These are phyloP conservation scores for Oreochromis aureus DNA, from an alignment of 2,113 vertebrate species.

Conservation along the genomic window DNA sequence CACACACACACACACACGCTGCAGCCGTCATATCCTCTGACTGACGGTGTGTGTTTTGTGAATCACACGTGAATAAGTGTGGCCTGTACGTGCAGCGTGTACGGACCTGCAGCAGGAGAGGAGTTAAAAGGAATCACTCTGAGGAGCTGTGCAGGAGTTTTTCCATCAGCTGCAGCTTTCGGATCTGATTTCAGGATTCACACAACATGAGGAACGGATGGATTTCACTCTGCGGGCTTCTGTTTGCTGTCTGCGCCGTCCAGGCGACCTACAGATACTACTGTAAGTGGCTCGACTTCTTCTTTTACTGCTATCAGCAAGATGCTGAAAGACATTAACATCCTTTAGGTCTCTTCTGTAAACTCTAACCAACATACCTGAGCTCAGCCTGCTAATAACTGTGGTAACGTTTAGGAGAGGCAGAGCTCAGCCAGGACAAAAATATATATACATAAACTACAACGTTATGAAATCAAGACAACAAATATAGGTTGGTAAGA, in stretches of 20 bases:
- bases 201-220: slow-evolving; percentile 25
- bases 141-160: not conserved
- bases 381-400: not conserved
- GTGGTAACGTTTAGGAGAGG: not conserved
- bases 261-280: slow-evolving; percentile 17
- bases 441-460: not conserved
- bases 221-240: slow-evolving; percentile 36
- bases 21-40: slow-evolving; percentile 19
- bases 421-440: not conserved
- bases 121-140: not conserved
- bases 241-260: slow-evolving; percentile 4
- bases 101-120: slow-evolving; percentile 23
- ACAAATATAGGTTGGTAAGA: not conserved
- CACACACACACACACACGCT: not conserved
- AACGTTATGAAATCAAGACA: not conserved
- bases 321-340: not conserved
- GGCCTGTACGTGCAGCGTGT: slow-evolving; percentile 12
- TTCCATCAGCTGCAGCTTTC: not conserved
- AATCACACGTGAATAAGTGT: slow-evolving; percentile 31
- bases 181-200: slow-evolving; percentile 3
- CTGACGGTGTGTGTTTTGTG: not conserved
- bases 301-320: not conserved
- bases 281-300: not conserved
- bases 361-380: not conserved
- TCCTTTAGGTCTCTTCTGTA: not conserved